phyloP scores from a whole-genome alignment of 2,797 vertebrate genomes.

The Pristis pectinata region DNA sequence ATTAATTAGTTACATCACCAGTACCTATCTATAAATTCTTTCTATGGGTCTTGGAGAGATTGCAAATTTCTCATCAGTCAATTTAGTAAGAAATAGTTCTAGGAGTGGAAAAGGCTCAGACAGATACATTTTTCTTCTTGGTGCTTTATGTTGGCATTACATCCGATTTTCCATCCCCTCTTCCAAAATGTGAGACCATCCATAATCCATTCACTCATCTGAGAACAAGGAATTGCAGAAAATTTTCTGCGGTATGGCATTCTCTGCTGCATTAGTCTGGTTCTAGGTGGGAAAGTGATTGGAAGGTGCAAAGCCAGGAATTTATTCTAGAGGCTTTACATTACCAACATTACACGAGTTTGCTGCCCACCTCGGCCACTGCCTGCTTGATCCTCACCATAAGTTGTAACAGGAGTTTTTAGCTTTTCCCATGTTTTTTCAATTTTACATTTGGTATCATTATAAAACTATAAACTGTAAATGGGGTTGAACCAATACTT shows the following conservation, averaged over 20 bases:
- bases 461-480: not conserved
- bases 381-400: not conserved
- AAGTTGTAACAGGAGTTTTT: not conserved
- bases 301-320: not conserved
- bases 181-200: not conserved
- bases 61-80: not conserved
- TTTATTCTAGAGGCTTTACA: not conserved
- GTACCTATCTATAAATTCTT: not conserved
- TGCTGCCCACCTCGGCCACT: not conserved
- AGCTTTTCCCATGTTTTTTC: not conserved
- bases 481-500: not conserved
- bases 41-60: not conserved
- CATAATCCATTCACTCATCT: not conserved
- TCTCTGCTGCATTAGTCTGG: not conserved
- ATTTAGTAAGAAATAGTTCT: not conserved
- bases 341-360: not conserved
- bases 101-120: not conserved
- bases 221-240: not conserved
- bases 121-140: not conserved
- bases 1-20: not conserved
- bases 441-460: not conserved
- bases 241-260: not conserved
- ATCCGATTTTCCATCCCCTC: not conserved
- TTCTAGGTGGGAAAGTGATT: not conserved
- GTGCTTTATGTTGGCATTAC: not conserved